Evolutionary conservation across 2,113 vertebrate genomes (phyloP).

Genomic region (Anhinga rufa): DNA sequence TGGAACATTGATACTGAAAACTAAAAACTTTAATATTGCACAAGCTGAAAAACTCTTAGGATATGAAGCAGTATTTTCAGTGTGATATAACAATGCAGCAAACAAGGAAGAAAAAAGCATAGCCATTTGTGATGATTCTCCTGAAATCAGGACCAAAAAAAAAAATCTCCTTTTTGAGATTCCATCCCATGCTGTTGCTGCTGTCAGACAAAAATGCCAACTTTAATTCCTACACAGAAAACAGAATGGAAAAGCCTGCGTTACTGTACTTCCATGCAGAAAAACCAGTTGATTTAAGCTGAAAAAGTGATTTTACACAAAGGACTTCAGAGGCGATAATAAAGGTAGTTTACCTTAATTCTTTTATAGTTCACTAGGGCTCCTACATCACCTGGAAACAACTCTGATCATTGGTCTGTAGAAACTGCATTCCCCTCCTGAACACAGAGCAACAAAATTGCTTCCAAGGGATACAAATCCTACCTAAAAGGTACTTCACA

Average conservation of each 20-base stretch:
- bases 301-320: neutral
- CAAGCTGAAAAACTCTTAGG: neutral
- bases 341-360: neutral
- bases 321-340: neutral
- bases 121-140: neutral
- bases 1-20: neutral
- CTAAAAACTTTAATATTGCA: neutral
- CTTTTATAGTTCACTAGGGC: neutral
- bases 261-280: neutral
- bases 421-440: neutral
- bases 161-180: neutral
- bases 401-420: neutral
- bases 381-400: neutral
- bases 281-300: neutral
- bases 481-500: neutral
- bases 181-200: neutral
- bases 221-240: neutral
- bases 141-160: neutral
- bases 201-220: neutral
- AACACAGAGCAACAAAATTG: neutral
- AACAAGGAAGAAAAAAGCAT: neutral
- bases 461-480: neutral
- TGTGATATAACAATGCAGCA: neutral
- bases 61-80: neutral
- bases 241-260: neutral